phyloP scores from a whole-genome alignment of 2,888 invertebrate genomes.

The Ophonus ardosiacus region DNA sequence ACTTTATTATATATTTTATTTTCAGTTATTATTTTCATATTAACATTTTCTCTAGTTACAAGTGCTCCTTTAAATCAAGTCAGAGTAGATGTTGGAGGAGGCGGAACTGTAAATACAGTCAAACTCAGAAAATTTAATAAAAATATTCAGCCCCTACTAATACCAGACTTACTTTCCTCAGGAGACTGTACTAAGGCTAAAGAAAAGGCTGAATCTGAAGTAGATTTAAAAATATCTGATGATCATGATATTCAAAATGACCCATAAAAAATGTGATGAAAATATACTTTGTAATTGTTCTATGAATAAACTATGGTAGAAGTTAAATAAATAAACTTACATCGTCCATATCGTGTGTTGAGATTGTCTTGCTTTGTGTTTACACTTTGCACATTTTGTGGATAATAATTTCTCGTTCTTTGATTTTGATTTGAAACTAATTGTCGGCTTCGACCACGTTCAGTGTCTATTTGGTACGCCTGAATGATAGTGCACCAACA shows the following conservation, averaged over 20 bases:
- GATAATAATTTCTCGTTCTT: constrained; percentile 7
- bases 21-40: neutral
- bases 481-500: constrained; percentile 26
- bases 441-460: constrained; percentile 51
- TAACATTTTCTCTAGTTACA: neutral
- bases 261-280: constrained; percentile 11
- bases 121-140: neutral
- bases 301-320: neutral
- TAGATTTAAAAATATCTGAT: neutral
- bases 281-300: neutral
- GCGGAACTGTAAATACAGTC: neutral
- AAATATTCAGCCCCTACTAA: neutral
- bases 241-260: constrained; percentile 12
- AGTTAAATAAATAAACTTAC: constrained; percentile 51
- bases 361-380: constrained; percentile 36
- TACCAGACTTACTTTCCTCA: neutral
- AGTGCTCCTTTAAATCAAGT: neutral
- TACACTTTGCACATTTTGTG: constrained; percentile 19
- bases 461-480: constrained; percentile 48
- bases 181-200: constrained; percentile 1
- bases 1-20: neutral
- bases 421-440: constrained; percentile 39
- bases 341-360: constrained; percentile 45
- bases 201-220: constrained; percentile 21
- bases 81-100: constrained; percentile 11